Evolutionary conservation across 2,113 vertebrate species (phyloP), one percentile per base, ranked within the genome.

Genomic region (Caranx ignobilis): DNA sequence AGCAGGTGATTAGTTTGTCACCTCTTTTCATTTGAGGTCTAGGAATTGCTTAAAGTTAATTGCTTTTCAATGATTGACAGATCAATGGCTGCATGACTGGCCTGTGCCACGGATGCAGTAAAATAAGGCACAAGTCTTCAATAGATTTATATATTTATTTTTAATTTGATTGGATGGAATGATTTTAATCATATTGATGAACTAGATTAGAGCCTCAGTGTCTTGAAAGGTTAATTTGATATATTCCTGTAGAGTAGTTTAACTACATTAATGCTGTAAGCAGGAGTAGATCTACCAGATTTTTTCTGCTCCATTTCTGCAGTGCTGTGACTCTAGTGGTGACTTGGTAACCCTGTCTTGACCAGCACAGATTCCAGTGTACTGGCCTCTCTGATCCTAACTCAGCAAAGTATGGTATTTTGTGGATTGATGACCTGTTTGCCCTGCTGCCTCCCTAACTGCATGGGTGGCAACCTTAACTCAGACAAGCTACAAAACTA

Each of bases 211-310:
- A 82, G n/a, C 66, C 62, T 75, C n/a, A 4, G 31, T 70, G 74
- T 45, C 65, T 87, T 45, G 43, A 71, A 84, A 77, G 84, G 81
- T 88, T 88, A 87, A 88, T 92, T 66, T 52, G 81, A 87, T 83
- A 87, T 83, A 79, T 86, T 72, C 74, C 39, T 48, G 70, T 73
- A 68, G 72, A 79, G 71, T 74, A 83, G 45, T 59, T 77, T 87
- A 57, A 84, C 69, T 62, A 37, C 62, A 68, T 81, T 59, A 72
- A 69, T 52, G 32, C 31, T 52, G 9, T 77, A 59, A 66, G 65
- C 31, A 78, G 64, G 56, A 66, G 43, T 64, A 59, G 15, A 31
- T 81, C 37, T 10, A 43, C 21, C 37, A 32, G 54, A 62, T 69
- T 73, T 62, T 63, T 66, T 15, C 52, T 71, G 66, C 32, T 41